A percentile compares a stretch with the other conserved stretches of the same genome.
phyloP scores from a whole-genome alignment of 2,888 invertebrate species.

The Deroplatys truncata region DNA sequence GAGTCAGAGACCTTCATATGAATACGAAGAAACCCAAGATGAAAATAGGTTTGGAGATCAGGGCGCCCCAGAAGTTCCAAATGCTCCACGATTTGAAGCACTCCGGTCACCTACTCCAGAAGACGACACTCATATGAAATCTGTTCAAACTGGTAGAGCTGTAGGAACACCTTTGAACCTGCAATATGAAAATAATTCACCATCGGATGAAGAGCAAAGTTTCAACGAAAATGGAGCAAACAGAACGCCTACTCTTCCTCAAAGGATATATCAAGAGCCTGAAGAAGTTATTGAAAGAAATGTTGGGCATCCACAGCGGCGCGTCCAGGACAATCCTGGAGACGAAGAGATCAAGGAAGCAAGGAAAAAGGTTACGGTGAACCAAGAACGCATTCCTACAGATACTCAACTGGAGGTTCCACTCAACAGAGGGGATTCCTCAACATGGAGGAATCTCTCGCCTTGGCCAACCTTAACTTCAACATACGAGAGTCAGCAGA shows the following conservation, averaged over 20 bases:
- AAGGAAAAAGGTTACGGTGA: not conserved
- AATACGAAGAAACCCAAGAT: not conserved
- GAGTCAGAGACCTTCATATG: not conserved
- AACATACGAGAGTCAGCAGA: not conserved
- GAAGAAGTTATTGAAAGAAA: not conserved
- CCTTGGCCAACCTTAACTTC: not conserved
- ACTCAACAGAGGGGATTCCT: not conserved
- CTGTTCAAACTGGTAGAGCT: not conserved
- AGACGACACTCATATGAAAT: not conserved
- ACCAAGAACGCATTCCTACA: not conserved
- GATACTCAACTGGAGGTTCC: not conserved
- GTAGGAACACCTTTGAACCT: not conserved
- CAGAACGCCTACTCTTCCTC: not conserved
- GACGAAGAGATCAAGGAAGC: not conserved
- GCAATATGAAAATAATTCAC: not conserved
- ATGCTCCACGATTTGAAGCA: not conserved
- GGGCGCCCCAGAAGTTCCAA: not conserved
- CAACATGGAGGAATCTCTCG: not conserved
- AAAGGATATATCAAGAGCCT: not conserved
- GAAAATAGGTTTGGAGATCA: not conserved
- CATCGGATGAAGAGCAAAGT: not conserved
- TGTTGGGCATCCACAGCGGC: not conserved
- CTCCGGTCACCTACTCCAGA: not conserved
- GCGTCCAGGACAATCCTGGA: not conserved
- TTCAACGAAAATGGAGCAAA: not conserved